Evolutionary conservation across 1,140 invertebrate genomes (phyloP).

Genomic region (Aphidius ervi): DNA sequence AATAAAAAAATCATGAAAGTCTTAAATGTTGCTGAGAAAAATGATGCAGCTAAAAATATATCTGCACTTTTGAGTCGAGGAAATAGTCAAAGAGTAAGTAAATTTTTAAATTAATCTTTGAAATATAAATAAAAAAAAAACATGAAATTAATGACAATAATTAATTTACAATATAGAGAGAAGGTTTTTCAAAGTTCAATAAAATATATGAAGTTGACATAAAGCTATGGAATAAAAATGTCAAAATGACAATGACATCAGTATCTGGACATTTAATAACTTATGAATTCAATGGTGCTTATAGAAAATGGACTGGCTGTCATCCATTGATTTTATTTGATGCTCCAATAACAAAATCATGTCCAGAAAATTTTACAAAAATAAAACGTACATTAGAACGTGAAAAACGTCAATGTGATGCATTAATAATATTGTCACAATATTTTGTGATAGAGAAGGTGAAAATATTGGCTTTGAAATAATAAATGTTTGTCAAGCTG

Average conservation of each 20-base stretch:
- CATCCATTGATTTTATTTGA: slow-evolving; percentile 84
- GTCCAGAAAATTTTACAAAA: slow-evolving; percentile 66
- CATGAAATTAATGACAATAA: not conserved
- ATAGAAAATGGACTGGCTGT: slow-evolving; percentile 78
- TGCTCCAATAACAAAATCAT: slow-evolving; percentile 81
- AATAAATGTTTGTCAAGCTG: slow-evolving; percentile 81
- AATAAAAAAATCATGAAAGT: slow-evolving; percentile 63
- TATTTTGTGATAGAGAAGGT: slow-evolving; percentile 99
- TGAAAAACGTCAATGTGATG: slow-evolving; percentile 72
- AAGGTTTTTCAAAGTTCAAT: slow-evolving; percentile 88
- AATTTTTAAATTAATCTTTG: not conserved
- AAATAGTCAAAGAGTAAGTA: slow-evolving; percentile 58
- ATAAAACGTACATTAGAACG: slow-evolving; percentile 86
- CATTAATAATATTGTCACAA: slow-evolving; percentile 98
- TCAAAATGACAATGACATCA: slow-evolving; percentile 93
- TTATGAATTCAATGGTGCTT: slow-evolving; percentile 72
- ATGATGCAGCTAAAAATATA: slow-evolving; percentile 98
- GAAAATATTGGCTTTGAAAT: slow-evolving; percentile 99
- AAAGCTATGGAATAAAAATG: slow-evolving; percentile 68
- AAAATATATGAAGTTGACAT: slow-evolving; percentile 96
- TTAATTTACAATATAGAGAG: slow-evolving; percentile 58
- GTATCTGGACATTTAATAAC: slow-evolving; percentile 93
- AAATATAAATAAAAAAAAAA: not conserved
- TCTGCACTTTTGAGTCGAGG: slow-evolving; percentile 82
- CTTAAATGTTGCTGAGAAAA: slow-evolving; percentile 98